A percentile compares a stretch with the other conserved stretches of the same genome.
phyloP scores from a whole-genome alignment of 2,113 vertebrate genomes.

The Spilogale gracilis region DNA sequence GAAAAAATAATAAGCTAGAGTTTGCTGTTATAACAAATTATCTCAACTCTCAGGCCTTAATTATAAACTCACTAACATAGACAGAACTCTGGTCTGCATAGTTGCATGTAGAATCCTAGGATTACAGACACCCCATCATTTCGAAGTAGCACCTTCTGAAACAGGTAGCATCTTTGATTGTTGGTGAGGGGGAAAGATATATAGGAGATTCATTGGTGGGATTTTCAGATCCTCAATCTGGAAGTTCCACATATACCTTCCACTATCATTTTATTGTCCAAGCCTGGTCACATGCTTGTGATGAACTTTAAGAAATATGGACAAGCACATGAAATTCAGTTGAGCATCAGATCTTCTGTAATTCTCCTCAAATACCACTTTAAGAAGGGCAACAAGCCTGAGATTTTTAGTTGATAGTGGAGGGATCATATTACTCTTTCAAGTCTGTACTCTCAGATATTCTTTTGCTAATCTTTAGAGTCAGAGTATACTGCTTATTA shows the following conservation, averaged over 20 bases:
- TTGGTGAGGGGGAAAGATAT: background rate
- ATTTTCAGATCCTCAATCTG: background rate
- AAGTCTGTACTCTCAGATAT: conserved; percentile 22
- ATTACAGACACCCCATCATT: background rate
- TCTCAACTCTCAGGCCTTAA: background rate
- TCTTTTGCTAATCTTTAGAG: conserved; percentile 55
- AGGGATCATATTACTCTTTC: conserved; percentile 29
- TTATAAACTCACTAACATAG: background rate
- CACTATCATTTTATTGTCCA: background rate
- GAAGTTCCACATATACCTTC: background rate
- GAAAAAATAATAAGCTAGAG: background rate
- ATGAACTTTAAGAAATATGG: background rate
- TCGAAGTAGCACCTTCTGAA: background rate
- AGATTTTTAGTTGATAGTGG: background rate
- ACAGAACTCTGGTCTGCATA: background rate
- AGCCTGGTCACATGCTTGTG: background rate
- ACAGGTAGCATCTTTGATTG: background rate
- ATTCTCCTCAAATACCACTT: background rate
- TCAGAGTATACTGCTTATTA: conserved; percentile 11
- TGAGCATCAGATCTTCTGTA: background rate
- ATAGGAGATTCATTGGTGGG: background rate
- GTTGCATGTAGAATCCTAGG: background rate
- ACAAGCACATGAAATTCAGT: background rate
- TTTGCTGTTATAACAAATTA: background rate
- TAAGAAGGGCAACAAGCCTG: conserved; percentile 9